phyloP scores from a whole-genome alignment of 2,888 invertebrate species.

The Athalia circularis region DNA sequence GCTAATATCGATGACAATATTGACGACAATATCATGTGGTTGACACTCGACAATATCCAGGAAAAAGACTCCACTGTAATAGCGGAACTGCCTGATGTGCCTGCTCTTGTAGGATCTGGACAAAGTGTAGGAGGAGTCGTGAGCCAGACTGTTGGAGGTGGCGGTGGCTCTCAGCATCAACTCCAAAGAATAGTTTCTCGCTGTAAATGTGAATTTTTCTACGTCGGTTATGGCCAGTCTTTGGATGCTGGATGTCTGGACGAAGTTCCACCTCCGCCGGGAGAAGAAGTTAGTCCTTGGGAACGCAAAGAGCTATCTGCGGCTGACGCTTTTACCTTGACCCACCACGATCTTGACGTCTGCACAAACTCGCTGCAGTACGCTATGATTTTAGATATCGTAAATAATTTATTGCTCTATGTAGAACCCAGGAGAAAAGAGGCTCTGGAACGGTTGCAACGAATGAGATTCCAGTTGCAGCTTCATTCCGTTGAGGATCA shows the following conservation, averaged over 20 bases:
- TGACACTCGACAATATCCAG: slow-evolving; percentile 93
- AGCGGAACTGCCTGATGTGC: slow-evolving; percentile 88
- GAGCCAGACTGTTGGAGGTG: slow-evolving; percentile 91
- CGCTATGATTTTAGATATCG: slow-evolving; percentile 97
- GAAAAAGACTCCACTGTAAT: slow-evolving; percentile 87
- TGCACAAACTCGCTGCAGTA: slow-evolving; percentile 96
- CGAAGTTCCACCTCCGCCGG: slow-evolving; percentile 83
- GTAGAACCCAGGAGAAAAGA: slow-evolving; percentile 97
- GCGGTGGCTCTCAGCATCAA: slow-evolving; percentile 79
- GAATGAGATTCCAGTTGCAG: slow-evolving; percentile 96
- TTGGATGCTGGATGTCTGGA: slow-evolving; percentile 80
- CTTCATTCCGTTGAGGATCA: slow-evolving; percentile 94
- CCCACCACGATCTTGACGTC: slow-evolving; percentile 99
- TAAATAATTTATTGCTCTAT: slow-evolving; percentile 96
- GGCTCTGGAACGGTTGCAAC: slow-evolving; percentile 89
- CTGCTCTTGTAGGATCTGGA: slow-evolving; percentile 93
- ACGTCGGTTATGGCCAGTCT: slow-evolving; percentile 92
- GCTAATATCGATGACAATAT: slow-evolving; percentile 76
- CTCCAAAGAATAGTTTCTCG: slow-evolving; percentile 97
- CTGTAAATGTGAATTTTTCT: slow-evolving; percentile 99
- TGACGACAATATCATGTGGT: slow-evolving; percentile 95
- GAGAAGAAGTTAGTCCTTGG: slow-evolving; percentile 85
- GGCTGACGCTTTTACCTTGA: slow-evolving; percentile 97
- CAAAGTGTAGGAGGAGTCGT: slow-evolving; percentile 98
- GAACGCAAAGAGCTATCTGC: slow-evolving; percentile 87